phyloP scores from a whole-genome alignment of 2,797 vertebrate genomes.

The Remorina albescens region DNA sequence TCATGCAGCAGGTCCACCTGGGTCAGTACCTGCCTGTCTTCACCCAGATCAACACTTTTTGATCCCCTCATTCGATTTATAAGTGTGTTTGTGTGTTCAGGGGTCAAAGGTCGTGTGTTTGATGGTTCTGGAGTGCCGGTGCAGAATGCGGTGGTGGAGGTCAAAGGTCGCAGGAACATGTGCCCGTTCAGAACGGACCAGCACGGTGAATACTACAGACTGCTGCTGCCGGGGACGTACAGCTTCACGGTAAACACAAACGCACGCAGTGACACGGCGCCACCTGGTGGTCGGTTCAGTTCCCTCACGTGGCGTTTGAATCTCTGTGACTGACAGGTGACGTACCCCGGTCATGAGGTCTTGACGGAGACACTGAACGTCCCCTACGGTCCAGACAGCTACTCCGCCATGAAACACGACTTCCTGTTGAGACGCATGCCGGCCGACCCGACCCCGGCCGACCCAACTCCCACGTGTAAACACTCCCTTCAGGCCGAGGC shows the following conservation, averaged over 20 bases:
- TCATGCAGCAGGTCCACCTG: conserved; percentile 92
- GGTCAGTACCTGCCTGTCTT: conserved; percentile 81
- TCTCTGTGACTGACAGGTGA: conserved; percentile 82
- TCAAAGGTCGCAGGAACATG: conserved; percentile 86
- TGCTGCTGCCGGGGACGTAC: conserved; percentile 92
- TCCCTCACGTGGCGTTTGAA: background rate
- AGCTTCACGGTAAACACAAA: conserved; percentile 84
- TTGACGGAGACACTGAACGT: conserved; percentile 82
- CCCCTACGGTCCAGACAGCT: conserved; percentile 72
- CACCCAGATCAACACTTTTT: background rate
- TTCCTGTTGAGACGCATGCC: conserved; percentile 75
- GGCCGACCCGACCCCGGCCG: background rate
- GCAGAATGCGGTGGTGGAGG: conserved; percentile 88
- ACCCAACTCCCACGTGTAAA: conserved; percentile 27
- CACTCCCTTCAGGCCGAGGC: background rate
- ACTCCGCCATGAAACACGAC: conserved; percentile 86
- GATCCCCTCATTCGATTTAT: background rate
- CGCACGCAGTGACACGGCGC: background rate
- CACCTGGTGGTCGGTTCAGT: background rate
- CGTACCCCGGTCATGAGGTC: conserved; percentile 81
- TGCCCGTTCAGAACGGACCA: conserved; percentile 89
- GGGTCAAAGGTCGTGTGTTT: conserved; percentile 93
- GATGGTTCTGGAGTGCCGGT: conserved; percentile 82
- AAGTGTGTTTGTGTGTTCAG: conserved; percentile 71
- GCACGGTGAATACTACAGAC: conserved; percentile 93